A percentile compares a stretch with the other conserved stretches of the same genome.
These are phyloP conservation scores for Caenorhabditis inopinata DNA, from an alignment of 1,140 invertebrate species.

Conservation along the genomic window DNA sequence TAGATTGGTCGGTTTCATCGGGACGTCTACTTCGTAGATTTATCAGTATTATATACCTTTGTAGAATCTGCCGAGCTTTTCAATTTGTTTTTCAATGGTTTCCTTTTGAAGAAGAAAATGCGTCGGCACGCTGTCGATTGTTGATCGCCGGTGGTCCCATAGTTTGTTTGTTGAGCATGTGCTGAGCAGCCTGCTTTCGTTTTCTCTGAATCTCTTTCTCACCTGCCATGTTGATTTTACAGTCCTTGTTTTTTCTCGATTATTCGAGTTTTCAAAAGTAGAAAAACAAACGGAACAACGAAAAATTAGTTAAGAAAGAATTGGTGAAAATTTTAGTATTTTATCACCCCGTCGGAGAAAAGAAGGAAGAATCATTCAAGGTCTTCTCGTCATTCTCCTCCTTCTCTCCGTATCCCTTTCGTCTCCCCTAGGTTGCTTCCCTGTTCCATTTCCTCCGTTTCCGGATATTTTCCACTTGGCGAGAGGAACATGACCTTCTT, in stretches of 20 bases:
- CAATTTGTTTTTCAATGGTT: too few relatives aligned
- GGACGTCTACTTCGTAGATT: too few relatives aligned
- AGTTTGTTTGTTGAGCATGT: too few relatives aligned
- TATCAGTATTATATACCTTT: too few relatives aligned
- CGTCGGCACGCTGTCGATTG: too few relatives aligned
- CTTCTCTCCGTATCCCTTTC: too few relatives aligned
- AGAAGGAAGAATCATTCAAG: conserved; percentile 5
- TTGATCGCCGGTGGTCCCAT: too few relatives aligned
- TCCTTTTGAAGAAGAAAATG: too few relatives aligned
- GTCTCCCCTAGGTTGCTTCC: not conserved
- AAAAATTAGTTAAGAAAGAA: not conserved
- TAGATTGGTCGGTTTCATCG: too few relatives aligned
- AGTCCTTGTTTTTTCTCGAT: too few relatives aligned
- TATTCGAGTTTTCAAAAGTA: not conserved
- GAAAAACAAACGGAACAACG: not conserved
- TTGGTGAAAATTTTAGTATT: not conserved
- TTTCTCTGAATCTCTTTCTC: not conserved
- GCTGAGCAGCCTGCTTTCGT: not conserved
- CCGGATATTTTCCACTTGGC: not conserved
- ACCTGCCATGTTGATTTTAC: not conserved
- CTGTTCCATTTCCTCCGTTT: not conserved
- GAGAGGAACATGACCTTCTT: conserved; percentile 12
- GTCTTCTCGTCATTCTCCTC: not conserved
- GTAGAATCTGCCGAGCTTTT: too few relatives aligned
- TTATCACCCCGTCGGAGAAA: not conserved